Evolutionary conservation across 2,888 invertebrate species (phyloP).

Genomic region (Gerosis bhagava): DNA sequence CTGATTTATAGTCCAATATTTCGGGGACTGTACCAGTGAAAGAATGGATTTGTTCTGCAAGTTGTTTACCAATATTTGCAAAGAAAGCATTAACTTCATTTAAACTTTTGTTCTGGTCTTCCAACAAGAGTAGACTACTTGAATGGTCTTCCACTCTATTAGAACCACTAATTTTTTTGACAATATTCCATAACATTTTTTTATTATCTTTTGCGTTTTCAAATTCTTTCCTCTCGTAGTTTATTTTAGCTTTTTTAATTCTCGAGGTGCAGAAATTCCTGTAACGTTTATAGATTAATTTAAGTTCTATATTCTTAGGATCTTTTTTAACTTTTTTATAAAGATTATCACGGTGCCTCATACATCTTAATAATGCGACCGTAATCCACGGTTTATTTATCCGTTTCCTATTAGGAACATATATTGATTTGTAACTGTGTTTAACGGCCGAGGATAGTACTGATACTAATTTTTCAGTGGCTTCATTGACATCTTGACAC

Average conservation of each 20-base stretch:
- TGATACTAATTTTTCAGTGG: background rate
- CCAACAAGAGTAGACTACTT: background rate
- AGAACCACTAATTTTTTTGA: slow-evolving; percentile 20
- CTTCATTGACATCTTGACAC: background rate
- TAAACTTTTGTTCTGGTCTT: background rate
- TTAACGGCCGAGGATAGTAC: no score
- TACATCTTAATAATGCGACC: slow-evolving; percentile 13
- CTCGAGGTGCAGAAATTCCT: slow-evolving; percentile 12
- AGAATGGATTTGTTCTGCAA: no score
- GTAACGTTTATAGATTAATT: slow-evolving; percentile 16
- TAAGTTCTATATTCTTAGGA: slow-evolving; percentile 16
- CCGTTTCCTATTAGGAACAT: slow-evolving; percentile 7
- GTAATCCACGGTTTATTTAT: slow-evolving; percentile 8
- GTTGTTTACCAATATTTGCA: slow-evolving; percentile 19
- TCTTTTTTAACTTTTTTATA: slow-evolving; percentile 23
- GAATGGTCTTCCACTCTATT: slow-evolving; percentile 2
- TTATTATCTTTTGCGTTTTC: slow-evolving; percentile 17
- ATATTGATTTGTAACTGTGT: no score
- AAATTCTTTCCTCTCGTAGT: slow-evolving; percentile 23
- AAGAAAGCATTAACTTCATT: slow-evolving; percentile 21
- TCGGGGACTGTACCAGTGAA: no score
- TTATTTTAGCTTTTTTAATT: slow-evolving; percentile 24
- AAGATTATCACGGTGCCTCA: slow-evolving; percentile 26
- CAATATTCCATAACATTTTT: slow-evolving; percentile 19
- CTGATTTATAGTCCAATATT: no score